phyloP scores from a whole-genome alignment of 2,797 vertebrate species.

The Microhierax caerulescens region DNA sequence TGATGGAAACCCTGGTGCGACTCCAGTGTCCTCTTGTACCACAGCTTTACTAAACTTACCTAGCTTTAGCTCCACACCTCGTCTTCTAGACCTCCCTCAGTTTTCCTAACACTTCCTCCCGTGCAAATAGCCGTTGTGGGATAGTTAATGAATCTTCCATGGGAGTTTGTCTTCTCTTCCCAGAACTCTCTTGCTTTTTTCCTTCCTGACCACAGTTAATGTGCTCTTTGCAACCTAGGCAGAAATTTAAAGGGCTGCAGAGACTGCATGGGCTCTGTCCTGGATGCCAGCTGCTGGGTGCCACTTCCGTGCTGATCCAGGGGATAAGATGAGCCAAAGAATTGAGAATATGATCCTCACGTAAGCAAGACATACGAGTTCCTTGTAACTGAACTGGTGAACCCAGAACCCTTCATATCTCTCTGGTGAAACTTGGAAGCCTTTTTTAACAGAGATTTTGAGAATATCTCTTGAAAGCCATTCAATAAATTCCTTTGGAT shows the following conservation, averaged over 20 bases:
- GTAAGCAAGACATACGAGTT: neutral
- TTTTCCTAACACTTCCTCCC: neutral
- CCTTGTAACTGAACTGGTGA: neutral
- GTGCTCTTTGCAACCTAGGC: neutral
- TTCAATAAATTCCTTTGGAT: slow-evolving; percentile 29
- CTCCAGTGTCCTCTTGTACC: neutral
- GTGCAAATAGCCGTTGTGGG: neutral
- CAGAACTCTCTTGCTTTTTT: neutral
- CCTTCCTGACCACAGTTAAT: neutral
- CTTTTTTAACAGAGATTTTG: neutral
- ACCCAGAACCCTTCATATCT: neutral
- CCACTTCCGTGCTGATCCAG: neutral
- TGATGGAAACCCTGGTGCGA: neutral
- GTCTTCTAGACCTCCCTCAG: neutral
- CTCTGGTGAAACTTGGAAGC: slow-evolving; percentile 12
- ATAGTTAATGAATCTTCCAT: neutral
- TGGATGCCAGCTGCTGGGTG: neutral
- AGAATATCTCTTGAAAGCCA: neutral
- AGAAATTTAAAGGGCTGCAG: neutral
- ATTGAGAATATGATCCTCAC: neutral
- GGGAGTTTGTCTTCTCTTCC: neutral
- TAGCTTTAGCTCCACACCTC: neutral
- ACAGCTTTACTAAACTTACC: neutral
- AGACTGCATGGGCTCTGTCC: neutral
- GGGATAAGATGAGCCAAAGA: neutral